Evolutionary conservation across 2,797 vertebrate genomes (phyloP).

Genomic region (Enteromius radiatus): DNA sequence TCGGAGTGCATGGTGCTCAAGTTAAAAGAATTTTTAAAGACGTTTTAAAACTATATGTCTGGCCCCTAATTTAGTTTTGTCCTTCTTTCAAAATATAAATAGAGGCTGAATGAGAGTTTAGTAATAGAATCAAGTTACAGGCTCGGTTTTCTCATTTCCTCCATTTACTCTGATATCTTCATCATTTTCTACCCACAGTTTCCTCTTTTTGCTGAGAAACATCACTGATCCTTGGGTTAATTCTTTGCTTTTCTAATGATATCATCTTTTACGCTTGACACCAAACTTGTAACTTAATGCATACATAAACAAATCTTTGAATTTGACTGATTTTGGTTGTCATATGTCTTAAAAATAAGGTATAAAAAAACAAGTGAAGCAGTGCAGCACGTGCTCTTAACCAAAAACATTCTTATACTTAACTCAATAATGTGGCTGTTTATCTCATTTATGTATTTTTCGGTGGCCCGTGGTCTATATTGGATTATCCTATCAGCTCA

Average conservation of each 20-base stretch:
- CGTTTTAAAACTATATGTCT: background rate
- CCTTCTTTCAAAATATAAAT: background rate
- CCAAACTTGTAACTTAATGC: background rate
- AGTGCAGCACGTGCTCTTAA: background rate
- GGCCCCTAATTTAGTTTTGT: background rate
- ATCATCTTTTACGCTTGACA: background rate
- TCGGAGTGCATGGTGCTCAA: background rate
- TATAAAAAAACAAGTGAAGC: background rate
- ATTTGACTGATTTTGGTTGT: background rate
- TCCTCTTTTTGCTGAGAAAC: background rate
- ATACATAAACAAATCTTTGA: background rate
- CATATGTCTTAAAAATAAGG: background rate
- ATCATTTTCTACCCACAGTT: background rate
- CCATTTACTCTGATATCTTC: background rate
- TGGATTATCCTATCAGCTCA: background rate
- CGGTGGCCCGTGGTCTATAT: background rate
- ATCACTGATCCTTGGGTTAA: background rate
- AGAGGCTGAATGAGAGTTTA: background rate
- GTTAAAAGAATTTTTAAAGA: background rate
- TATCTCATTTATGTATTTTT: background rate
- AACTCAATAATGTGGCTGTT: conserved; percentile 11
- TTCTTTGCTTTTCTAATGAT: background rate
- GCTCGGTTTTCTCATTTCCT: background rate
- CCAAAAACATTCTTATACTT: background rate
- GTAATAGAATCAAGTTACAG: background rate